Conservation (phyloP, 2,888 invertebrate species). For the Cheilosia pagana region DNA sequence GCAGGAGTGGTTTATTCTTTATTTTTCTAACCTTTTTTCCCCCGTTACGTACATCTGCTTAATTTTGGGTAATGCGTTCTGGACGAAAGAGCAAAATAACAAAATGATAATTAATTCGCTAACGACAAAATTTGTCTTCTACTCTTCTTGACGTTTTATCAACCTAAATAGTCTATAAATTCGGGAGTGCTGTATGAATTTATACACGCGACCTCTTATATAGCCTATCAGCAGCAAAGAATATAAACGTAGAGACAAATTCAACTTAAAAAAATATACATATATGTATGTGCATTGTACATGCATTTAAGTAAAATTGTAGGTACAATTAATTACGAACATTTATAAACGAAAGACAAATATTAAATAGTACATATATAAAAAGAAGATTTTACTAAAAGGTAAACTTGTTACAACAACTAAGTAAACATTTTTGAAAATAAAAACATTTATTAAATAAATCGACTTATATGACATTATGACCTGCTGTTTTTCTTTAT, state of each 20-base stretch:
- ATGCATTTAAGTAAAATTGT: not conserved
- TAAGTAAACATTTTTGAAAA: conserved; percentile 39
- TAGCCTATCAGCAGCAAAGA: conserved; percentile 6
- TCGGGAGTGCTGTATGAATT: not conserved
- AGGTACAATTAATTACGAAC: conserved; percentile 11
- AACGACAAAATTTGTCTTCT: not conserved
- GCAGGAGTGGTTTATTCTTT: conserved; percentile 9
- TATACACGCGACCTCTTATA: not conserved
- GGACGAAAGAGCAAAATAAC: conserved; percentile 12
- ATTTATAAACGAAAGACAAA: conserved; percentile 19
- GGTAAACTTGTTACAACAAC: conserved; percentile 35
- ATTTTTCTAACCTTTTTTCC: not conserved
- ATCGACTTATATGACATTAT: conserved; percentile 30
- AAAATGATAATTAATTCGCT: not conserved
- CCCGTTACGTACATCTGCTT: not conserved
- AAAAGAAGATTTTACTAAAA: not conserved
- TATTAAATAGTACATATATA: conserved; percentile 5
- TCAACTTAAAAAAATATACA: not conserved
- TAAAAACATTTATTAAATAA: conserved; percentile 42
- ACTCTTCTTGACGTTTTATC: not conserved
- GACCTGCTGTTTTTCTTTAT: not conserved
- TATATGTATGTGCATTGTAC: not conserved
- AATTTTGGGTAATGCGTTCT: not conserved
- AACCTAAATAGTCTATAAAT: not conserved
- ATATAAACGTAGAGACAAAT: not conserved